These are phyloP conservation scores for Tiliacea aurago DNA, from an alignment of 2,888 invertebrate species.

Conservation along the genomic window DNA sequence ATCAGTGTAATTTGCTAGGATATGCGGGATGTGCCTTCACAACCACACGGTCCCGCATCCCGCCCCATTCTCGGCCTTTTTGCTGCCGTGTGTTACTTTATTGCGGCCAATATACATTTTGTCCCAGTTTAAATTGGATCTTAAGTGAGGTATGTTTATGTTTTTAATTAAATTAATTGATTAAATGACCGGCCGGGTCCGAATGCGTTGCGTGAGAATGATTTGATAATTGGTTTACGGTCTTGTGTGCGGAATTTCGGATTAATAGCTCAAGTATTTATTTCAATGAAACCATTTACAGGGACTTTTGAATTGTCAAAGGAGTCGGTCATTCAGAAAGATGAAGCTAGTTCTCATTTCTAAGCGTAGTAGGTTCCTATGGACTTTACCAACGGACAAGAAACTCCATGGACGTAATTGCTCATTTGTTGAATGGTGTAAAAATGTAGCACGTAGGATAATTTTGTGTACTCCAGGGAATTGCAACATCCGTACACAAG, in stretches of 20 bases:
- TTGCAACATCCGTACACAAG: constrained; percentile 18
- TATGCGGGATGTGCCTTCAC: constrained; percentile 48
- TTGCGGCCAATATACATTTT: constrained; percentile 65
- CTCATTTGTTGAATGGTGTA: background rate
- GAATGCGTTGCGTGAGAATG: constrained; percentile 31
- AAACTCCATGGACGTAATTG: background rate
- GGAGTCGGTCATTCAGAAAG: background rate
- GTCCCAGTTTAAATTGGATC: constrained; percentile 60
- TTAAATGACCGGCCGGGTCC: constrained; percentile 49
- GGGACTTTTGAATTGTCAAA: background rate
- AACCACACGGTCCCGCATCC: constrained; percentile 33
- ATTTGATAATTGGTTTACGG: constrained; percentile 51
- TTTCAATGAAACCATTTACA: background rate
- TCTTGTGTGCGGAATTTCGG: constrained; percentile 18
- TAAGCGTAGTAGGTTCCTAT: background rate
- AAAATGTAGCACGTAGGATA: background rate
- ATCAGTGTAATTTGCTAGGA: constrained; percentile 66
- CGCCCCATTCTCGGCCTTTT: constrained; percentile 63
- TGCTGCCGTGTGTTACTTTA: constrained; percentile 60
- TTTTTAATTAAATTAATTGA: constrained; percentile 58
- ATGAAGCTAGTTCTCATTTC: background rate
- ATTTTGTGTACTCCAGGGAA: background rate
- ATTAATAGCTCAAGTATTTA: constrained; percentile 8
- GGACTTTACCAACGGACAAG: background rate
- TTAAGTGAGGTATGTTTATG: constrained; percentile 61